phyloP scores from a whole-genome alignment of 2,113 vertebrate genomes.

The Myodes glareolus region DNA sequence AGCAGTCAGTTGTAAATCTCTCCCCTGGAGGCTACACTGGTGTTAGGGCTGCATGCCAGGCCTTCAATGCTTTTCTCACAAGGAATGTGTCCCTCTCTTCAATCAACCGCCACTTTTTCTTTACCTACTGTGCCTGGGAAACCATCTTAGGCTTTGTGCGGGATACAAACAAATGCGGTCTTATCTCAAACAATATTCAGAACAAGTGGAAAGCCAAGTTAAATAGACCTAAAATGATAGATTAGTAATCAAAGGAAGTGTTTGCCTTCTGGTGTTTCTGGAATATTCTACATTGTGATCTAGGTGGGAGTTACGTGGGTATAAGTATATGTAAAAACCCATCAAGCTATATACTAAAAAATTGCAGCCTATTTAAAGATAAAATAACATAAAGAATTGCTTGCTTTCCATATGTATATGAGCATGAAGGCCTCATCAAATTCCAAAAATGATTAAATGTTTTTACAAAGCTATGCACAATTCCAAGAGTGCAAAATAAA shows the following conservation, averaged over 20 bases:
- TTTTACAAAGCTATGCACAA: conserved; percentile 39
- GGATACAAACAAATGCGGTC: background rate
- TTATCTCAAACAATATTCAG: conserved; percentile 12
- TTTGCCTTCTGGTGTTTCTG: background rate
- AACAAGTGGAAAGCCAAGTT: background rate
- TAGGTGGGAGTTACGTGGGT: background rate
- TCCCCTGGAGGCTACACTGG: background rate
- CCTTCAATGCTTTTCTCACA: background rate
- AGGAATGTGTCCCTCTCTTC: background rate
- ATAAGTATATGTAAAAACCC: background rate
- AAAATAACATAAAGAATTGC: background rate
- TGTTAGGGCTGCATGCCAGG: background rate
- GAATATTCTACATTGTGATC: conserved; percentile 32
- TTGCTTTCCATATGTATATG: conserved; percentile 11
- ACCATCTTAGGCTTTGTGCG: background rate
- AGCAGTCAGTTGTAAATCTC: background rate
- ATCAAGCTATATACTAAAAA: background rate
- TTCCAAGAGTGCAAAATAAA: conserved; percentile 62
- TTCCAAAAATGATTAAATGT: conserved; percentile 26
- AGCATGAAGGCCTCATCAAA: background rate
- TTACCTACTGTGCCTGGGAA: background rate
- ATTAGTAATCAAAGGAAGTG: conserved; percentile 39
- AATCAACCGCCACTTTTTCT: background rate
- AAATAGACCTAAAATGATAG: background rate
- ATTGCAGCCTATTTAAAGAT: conserved; percentile 15